Conservation (phyloP, 2,797 vertebrate genomes). For the Thaleichthys pacificus region DNA sequence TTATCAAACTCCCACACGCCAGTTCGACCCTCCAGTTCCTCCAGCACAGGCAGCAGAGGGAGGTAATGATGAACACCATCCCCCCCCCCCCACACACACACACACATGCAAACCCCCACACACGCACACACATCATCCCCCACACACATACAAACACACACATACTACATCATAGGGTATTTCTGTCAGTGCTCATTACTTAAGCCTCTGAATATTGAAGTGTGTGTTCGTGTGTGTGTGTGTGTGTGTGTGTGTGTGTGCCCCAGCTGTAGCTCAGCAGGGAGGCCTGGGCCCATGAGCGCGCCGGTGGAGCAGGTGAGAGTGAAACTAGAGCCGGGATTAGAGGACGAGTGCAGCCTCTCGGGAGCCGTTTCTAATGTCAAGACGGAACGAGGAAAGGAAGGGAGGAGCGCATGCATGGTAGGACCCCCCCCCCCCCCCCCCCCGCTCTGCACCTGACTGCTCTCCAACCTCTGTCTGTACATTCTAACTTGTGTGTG, state of each 20-base stretch:
- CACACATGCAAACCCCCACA: background rate
- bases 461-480: no score
- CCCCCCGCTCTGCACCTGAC: background rate
- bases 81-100: background rate
- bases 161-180: no score
- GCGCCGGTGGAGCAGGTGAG: constrained; percentile 84
- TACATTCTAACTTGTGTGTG: no score
- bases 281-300: constrained; percentile 76
- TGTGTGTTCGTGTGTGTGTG: background rate
- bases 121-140: no score
- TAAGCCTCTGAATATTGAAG: background rate
- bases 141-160: no score
- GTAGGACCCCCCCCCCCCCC: constrained; percentile 59
- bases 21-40: constrained; percentile 95
- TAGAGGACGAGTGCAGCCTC: constrained; percentile 87
- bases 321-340: constrained; percentile 94
- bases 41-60: constrained; percentile 97
- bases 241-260: constrained; percentile 14
- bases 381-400: constrained; percentile 88
- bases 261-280: constrained; percentile 89
- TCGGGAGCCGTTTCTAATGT: constrained; percentile 73
- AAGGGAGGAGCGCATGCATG: constrained; percentile 96
- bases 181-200: background rate
- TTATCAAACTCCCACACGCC: constrained; percentile 94
- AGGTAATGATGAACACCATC: constrained; percentile 77